Evolutionary conservation across 2,113 vertebrate genomes (phyloP).

Genomic region (Dermatemys mawii): DNA sequence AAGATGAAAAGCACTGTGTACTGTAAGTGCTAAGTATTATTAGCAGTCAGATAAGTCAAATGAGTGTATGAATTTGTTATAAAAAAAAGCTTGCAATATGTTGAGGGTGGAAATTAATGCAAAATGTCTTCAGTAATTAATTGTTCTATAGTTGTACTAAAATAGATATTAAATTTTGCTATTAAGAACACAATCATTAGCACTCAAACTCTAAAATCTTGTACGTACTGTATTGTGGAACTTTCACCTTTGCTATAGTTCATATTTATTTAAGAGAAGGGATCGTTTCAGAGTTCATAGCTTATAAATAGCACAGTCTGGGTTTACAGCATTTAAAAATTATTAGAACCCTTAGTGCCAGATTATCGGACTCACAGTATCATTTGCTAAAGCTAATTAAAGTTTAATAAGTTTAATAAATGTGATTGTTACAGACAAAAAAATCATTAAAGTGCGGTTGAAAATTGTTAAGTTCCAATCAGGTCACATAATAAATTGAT

Average conservation of each 20-base stretch:
- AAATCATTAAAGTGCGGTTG: constrained; percentile 84
- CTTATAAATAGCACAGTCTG: constrained; percentile 78
- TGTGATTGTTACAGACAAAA: constrained; percentile 82
- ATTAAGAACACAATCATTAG: background rate
- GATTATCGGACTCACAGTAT: constrained; percentile 77
- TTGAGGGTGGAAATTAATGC: background rate
- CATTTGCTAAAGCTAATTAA: constrained; percentile 90
- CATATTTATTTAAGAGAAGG: background rate
- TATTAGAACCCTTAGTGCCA: constrained; percentile 75
- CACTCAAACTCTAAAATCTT: background rate
- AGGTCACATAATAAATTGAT: constrained; percentile 80
- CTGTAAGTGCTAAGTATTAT: background rate
- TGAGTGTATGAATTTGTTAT: background rate
- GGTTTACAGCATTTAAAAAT: constrained; percentile 78
- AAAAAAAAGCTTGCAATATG: background rate
- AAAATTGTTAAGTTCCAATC: constrained; percentile 78
- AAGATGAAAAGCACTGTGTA: background rate
- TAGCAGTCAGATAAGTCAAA: background rate
- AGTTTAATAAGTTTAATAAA: constrained; percentile 93
- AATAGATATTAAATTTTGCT: background rate
- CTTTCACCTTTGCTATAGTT: background rate
- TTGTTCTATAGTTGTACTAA: background rate
- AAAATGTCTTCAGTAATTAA: background rate
- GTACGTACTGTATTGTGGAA: background rate
- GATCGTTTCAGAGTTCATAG: constrained; percentile 77